Evolutionary conservation across 2,797 vertebrate genomes (phyloP).

Genomic region (Ctenochaetus hawaiiensis): DNA sequence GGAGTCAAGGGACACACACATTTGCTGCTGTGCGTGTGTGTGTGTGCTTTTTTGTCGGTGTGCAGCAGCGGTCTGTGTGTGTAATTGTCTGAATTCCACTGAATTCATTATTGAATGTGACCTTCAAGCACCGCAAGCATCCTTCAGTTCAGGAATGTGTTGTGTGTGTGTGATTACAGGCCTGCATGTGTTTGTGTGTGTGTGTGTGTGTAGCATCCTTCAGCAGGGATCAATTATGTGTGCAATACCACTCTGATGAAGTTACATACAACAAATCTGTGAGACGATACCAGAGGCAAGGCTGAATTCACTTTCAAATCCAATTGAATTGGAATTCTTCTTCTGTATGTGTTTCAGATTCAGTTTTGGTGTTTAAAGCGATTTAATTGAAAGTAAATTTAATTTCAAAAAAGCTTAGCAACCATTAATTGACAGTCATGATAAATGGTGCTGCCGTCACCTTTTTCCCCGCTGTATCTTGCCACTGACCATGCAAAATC

Average conservation of each 20-base stretch:
- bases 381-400: slow-evolving; percentile 48
- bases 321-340: slow-evolving; percentile 24
- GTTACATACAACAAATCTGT: slow-evolving; percentile 9
- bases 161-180: too few species aligned
- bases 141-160: slow-evolving; percentile 8
- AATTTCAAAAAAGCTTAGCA: slow-evolving; percentile 32
- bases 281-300: neutral
- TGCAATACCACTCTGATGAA: slow-evolving; percentile 7
- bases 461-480: slow-evolving; percentile 28
- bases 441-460: slow-evolving; percentile 49
- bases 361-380: slow-evolving; percentile 10
- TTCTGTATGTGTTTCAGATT: slow-evolving; percentile 8
- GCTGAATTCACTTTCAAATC: slow-evolving; percentile 29
- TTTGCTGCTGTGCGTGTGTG: neutral
- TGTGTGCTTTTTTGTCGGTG: slow-evolving; percentile 11
- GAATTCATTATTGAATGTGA: slow-evolving; percentile 71
- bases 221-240: slow-evolving; percentile 12
- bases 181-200: neutral
- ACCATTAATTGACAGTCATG: slow-evolving; percentile 59
- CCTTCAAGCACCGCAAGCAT: slow-evolving; percentile 61
- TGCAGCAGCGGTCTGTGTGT: slow-evolving; percentile 42
- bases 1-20: slow-evolving; percentile 66
- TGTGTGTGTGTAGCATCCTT: slow-evolving; percentile 28
- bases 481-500: slow-evolving; percentile 13
- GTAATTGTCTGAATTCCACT: slow-evolving; percentile 64